Evolutionary conservation across 2,797 vertebrate genomes (phyloP), one percentile per base, ranked within the genome.

Genomic region (Meda fulgida): DNA sequence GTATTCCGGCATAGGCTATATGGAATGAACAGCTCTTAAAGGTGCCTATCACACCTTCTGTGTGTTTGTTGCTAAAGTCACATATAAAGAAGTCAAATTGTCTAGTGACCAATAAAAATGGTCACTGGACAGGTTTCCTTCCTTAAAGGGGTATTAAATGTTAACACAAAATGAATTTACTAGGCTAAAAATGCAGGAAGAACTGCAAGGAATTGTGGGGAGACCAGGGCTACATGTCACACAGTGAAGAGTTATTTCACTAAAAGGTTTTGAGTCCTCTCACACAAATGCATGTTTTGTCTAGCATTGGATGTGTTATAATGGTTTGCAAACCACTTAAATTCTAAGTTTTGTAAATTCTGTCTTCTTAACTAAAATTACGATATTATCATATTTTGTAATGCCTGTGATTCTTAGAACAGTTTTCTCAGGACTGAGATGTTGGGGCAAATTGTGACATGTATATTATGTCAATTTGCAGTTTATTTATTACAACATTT

Each of bases 131-230:
- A 29, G n/a, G 29, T 29, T 29, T 26, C 26, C 5, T 63, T 29
- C 11, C 29, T 29, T 63, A 29, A 16, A 16, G 34, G 26, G 19
- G 26, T 51, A 11, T 23, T 75, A 53, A 53, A 75, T 14, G 14
- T 78, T 60, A 7, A 10, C 36, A 2, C 14, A 10, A 78, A 60
- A 40, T 40, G 0, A 19, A 53, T 38, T n/a, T 16, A n/a, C 3
- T 16, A 14, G 5, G 11, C 5, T 60, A n/a, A 77, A 58, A 58
- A 16, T 38, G 13, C 26, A 53, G 23, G 18, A 53, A 34, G 40
- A 72, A 46, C 70, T 46, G 29, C 48, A 51, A 76, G 43, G n/a
- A 73, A 10, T 21, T 98, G 93, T 93, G 94, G 70, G 43, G n/a
- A 73, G 43, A 48, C 26, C 14, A 2, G 40, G 14, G n/a, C 14